Conservation (phyloP, 2,888 invertebrate species). For the Pristionchus entomophagus region DNA sequence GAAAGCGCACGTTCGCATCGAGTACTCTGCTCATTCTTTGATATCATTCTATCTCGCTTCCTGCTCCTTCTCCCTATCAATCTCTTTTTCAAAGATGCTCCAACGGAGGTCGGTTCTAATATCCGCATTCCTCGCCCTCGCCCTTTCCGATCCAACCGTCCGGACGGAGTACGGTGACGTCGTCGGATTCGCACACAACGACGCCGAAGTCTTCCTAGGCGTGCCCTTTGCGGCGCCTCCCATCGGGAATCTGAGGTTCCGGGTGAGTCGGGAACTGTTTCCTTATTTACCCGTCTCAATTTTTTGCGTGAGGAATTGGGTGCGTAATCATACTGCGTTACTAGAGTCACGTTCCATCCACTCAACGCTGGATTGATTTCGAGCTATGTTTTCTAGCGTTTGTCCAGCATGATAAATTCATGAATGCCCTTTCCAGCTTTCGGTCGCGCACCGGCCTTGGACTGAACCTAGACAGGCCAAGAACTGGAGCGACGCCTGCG, state of each 20-base stretch:
- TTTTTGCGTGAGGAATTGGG: too few relatives aligned
- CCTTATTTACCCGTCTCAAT: too few relatives aligned
- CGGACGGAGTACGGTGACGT: slow-evolving; percentile 61
- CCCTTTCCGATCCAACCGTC: slow-evolving; percentile 51
- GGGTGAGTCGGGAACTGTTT: slow-evolving; percentile 52
- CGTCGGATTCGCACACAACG: slow-evolving; percentile 57
- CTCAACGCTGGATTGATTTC: too few relatives aligned
- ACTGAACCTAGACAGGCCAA: slow-evolving; percentile 64
- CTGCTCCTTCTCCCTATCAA: too few relatives aligned
- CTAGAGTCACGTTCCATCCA: too few relatives aligned
- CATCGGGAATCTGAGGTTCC: slow-evolving; percentile 62
- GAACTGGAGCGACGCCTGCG: slow-evolving; percentile 59
- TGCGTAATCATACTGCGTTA: too few relatives aligned
- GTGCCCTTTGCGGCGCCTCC: slow-evolving; percentile 68
- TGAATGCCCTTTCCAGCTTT: slow-evolving; percentile 65
- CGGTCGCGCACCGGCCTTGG: slow-evolving; percentile 63
- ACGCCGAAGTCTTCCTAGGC: slow-evolving; percentile 59
- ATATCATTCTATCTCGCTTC: too few relatives aligned
- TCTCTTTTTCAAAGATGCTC: too few relatives aligned
- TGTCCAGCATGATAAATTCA: too few relatives aligned
- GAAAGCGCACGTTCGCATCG: too few relatives aligned
- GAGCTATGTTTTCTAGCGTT: too few relatives aligned
- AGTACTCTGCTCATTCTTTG: too few relatives aligned
- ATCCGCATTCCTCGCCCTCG: not conserved
- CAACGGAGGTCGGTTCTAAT: slow-evolving; percentile 18